Conservation (phyloP, 2,113 vertebrate genomes). For the Edolisoma coerulescens region DNA sequence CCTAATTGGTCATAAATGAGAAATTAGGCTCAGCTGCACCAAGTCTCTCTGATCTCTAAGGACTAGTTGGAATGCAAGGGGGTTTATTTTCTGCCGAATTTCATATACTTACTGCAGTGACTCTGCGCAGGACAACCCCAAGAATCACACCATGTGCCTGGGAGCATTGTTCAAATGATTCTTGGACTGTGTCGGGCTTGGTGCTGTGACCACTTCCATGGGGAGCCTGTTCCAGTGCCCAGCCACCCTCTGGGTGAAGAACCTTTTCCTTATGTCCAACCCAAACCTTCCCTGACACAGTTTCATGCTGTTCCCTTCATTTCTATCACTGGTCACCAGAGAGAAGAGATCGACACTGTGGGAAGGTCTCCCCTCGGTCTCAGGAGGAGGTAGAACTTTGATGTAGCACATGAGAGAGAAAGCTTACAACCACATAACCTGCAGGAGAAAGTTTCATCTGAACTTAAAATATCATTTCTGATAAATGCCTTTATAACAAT, state of each 20-base stretch:
- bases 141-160: neutral
- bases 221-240: neutral
- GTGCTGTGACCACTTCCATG: neutral
- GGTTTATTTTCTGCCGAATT: neutral
- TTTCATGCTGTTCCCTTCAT: neutral
- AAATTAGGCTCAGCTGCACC: neutral
- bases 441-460: neutral
- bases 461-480: neutral
- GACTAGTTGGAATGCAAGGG: neutral
- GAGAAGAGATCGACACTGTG: accelerated
- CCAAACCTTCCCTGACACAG: neutral
- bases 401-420: neutral
- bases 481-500: neutral
- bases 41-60: neutral
- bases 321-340: neutral
- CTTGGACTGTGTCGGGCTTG: neutral
- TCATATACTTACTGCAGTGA: neutral
- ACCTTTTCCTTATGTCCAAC: neutral
- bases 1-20: neutral
- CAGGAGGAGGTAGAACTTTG: neutral
- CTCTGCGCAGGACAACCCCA: neutral
- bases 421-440: neutral
- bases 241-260: neutral
- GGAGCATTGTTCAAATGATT: neutral
- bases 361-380: neutral